These are phyloP conservation scores for Esperia sulphurella DNA, from an alignment of 2,888 invertebrate species.

Conservation along the genomic window DNA sequence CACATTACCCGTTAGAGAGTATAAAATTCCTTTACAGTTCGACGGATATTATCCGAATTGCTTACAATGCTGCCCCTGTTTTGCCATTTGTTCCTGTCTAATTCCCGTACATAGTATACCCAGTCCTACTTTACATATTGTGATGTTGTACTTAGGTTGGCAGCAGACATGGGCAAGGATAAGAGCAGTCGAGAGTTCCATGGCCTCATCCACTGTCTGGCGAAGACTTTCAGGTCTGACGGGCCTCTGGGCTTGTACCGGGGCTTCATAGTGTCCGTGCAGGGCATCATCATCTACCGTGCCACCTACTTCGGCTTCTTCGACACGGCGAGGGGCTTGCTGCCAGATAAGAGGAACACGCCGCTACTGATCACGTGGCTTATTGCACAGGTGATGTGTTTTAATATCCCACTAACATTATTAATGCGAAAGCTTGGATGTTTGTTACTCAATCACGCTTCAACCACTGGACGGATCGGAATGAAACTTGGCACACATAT, in stretches of 20 bases:
- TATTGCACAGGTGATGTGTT: slow-evolving; percentile 93
- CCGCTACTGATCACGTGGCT: slow-evolving; percentile 93
- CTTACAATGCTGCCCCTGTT: no score
- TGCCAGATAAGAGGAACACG: slow-evolving; percentile 94
- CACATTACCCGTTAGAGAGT: no score
- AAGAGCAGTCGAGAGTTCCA: slow-evolving; percentile 77
- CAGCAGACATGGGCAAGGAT: slow-evolving; percentile 92
- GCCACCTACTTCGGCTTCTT: slow-evolving; percentile 97
- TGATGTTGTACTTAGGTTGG: slow-evolving; percentile 43
- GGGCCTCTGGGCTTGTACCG: slow-evolving; percentile 92
- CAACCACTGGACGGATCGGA: no score
- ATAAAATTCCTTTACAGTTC: no score
- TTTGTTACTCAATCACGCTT: no score
- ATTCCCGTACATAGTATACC: no score
- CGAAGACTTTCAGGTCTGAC: slow-evolving; percentile 90
- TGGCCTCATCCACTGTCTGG: slow-evolving; percentile 91
- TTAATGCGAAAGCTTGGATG: no score
- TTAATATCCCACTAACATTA: no score
- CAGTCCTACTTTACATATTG: no score
- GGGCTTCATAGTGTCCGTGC: slow-evolving; percentile 95
- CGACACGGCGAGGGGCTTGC: slow-evolving; percentile 93
- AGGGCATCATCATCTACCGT: slow-evolving; percentile 96
- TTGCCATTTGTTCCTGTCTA: no score
- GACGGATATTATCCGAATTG: no score
- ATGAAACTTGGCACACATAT: no score